Evolutionary conservation across 2,113 vertebrate genomes (phyloP), one percentile per base, ranked within the genome.

Genomic region (Alethe castanea): DNA sequence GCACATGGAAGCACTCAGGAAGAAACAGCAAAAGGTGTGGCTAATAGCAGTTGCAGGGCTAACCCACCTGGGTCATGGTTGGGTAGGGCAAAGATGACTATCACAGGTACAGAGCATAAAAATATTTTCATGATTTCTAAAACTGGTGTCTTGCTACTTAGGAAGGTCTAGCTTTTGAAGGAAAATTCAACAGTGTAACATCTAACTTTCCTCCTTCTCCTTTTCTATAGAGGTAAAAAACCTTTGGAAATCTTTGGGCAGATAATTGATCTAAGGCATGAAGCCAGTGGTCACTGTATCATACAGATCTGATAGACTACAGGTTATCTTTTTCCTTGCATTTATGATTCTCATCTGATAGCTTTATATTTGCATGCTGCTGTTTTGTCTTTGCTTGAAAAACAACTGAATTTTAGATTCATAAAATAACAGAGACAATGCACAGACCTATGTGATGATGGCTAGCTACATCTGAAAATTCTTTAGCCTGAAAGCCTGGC

Each of bases 391-490:
- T 93, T 61, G 52, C 40, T 76, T 85, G 62, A 65, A 83, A 90
- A 48, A 6, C 4, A 88, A 74, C 28, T 53, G 57, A 40, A 78
- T 90, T 78, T 92, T 87, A 69, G 69, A 78, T 88, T 53, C 33
- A 74, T 44, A 84, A 77, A 83, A 72, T 29, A 83, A 62, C 35
- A 72, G 31, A 84, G 53, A 54, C 73, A 35, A 35, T 71, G 61
- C 36, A 76, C 90, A 95, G 50, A 73, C 38, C 56, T 81, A 40
- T 52, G 72, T 64, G 82, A 81, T 78, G 83, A 71, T 86, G 69
- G 83, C 62, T 86, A 87, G 71, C 91, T 96, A 59, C 76, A 77
- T 80, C 81, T 94, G 81, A 95, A 97, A 96, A 90, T 61, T 66
- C 77, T 91, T 94, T 93, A 94, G 92, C 65, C 72, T 7, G 47